Percentiles rank a stretch among this genome's conserved stretches.
Evolutionary conservation across 1,140 invertebrate species (phyloP).

Genomic region (Ceratosolen fusciceps): DNA sequence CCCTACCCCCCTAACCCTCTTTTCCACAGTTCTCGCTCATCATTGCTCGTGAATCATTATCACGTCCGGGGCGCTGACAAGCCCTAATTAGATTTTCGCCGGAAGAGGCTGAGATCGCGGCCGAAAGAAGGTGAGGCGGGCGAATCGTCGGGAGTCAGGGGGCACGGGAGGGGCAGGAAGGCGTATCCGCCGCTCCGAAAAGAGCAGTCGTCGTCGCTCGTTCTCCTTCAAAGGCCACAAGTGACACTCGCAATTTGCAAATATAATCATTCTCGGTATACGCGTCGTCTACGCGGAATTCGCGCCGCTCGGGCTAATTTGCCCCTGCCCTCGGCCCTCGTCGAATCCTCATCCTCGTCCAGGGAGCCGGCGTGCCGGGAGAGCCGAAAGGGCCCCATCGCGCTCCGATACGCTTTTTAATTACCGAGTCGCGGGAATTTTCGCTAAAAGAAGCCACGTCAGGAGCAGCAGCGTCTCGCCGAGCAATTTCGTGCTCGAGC

Average conservation of each 20-base stretch:
- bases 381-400: constrained; percentile 31
- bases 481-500: constrained; percentile 33
- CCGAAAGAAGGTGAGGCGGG: not conserved
- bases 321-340: not conserved
- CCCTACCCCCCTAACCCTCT: too few relatives aligned
- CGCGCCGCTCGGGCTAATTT: constrained; percentile 35
- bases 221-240: constrained; percentile 31
- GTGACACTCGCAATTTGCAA: constrained; percentile 46
- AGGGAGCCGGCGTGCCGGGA: not conserved
- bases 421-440: constrained; percentile 33
- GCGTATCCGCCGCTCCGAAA: constrained; percentile 16
- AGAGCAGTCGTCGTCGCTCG: constrained; percentile 1
- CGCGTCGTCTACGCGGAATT: constrained; percentile 2
- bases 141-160: not conserved
- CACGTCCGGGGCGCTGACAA: constrained; percentile 32
- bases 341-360: not conserved
- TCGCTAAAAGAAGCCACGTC: constrained; percentile 43
- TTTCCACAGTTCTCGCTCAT: constrained; percentile 21
- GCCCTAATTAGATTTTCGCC: constrained; percentile 46
- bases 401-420: constrained; percentile 49
- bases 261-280: constrained; percentile 35
- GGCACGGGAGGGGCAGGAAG: not conserved
- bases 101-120: constrained; percentile 31
- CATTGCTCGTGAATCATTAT: constrained; percentile 47
- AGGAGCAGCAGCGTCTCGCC: constrained; percentile 50